Base-by-base conservation (phyloP, 53 echinoderm and acorn worm genomes). In the Paracentrotus lividus region DNA sequence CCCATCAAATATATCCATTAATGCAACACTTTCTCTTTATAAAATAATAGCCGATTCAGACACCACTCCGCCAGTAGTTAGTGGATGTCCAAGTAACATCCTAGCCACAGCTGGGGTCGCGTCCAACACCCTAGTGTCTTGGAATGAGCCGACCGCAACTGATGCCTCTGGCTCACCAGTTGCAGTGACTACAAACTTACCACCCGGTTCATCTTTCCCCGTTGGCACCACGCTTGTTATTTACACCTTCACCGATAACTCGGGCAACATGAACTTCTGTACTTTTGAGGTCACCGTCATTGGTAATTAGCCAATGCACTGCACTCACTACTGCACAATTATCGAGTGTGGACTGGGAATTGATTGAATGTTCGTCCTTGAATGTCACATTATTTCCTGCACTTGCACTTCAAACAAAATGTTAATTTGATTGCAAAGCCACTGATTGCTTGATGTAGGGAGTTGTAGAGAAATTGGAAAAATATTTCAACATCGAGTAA, bases 231-330 rank as follows among this genome's bases (percentile, higher is more conserved):
- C 96, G 1, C 61, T 29, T 6, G 94, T 95, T 21, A 32, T 68
- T 0, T 96, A 96, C 90, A 92, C 90, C 65, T 95, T 94, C 53
- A 42, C 84, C 9, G 96, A 96, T 90, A 66, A 43, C 26, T 18
- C 45, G 6, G 94, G 94, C 49, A 92, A 96, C 88, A 51, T 32
- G 38, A 87, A 88, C 27, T 94, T 56, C 38, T 96, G 96, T 43
- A 26, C 89, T 18, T 96, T 96, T 85, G 54, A 77, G 14, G 96
- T 96, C 75, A 92, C 89, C 23, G 95, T 95, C 23, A 43, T 84
- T 55, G 42, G 96, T 78, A 32, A 45, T 42, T 49, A 7, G 8
- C 10, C 7, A 47, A 43, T 45, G 47, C 78, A 78, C 78, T 9
- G 47, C 47, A 78, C 47, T n/a, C 0, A 20, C n/a, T n/a, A n/a